A percentile compares a stretch with the other conserved stretches of the same genome.
phyloP scores from a whole-genome alignment of 2,113 vertebrate species.

The Pterophyllum scalare region DNA sequence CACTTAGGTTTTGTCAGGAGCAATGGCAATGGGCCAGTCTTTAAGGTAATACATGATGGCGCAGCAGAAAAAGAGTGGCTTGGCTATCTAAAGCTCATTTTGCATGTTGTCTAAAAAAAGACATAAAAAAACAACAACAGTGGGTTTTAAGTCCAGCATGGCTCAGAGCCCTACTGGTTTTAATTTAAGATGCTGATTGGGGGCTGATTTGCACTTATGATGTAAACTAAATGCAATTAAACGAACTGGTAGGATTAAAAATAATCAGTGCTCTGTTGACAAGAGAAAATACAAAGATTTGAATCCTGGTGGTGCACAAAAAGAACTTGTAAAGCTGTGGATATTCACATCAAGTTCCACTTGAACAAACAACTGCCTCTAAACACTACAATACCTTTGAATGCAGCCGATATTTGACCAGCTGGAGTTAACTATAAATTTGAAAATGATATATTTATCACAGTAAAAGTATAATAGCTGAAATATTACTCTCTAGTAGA shows the following conservation, averaged over 20 bases:
- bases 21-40: conserved; percentile 18
- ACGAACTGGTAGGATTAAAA: neutral
- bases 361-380: conserved; percentile 14
- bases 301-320: conserved; percentile 2
- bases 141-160: neutral
- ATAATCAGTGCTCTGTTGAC: neutral
- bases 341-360: conserved; percentile 22
- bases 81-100: neutral
- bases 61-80: conserved; percentile 25
- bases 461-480: neutral
- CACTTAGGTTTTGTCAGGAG: conserved; percentile 41
- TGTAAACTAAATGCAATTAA: conserved; percentile 15
- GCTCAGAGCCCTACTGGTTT: conserved; percentile 12
- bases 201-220: conserved; percentile 25
- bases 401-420: conserved; percentile 9
- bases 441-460: neutral
- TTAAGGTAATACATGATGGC: conserved; percentile 35
- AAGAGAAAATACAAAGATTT: neutral
- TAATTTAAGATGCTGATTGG: conserved; percentile 30
- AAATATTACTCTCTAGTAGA: neutral
- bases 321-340: conserved; percentile 3
- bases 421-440: neutral
- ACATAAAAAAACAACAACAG: neutral
- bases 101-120: conserved; percentile 1
- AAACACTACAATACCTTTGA: neutral